Evolutionary conservation across 2,113 vertebrate genomes (phyloP).

Genomic region (Psammodynastes pulverulentus): DNA sequence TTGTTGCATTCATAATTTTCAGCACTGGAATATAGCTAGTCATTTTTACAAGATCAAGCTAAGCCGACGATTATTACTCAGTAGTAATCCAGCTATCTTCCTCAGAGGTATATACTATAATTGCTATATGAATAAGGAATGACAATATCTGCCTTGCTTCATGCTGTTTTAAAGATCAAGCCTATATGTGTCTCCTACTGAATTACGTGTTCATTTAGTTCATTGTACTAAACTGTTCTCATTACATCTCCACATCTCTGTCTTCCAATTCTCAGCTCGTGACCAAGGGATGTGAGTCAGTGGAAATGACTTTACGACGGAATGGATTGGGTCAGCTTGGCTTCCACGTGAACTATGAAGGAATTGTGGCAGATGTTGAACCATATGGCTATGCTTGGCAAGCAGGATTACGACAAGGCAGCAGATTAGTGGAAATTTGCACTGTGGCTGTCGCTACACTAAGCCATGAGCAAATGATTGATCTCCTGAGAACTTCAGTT

Average conservation of each 20-base stretch:
- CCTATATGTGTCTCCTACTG: accelerated
- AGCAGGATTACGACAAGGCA: slow-evolving; percentile 91
- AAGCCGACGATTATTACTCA: neutral
- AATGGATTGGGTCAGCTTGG: slow-evolving; percentile 94
- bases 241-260: slow-evolving; percentile 7
- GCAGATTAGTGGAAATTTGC: slow-evolving; percentile 93
- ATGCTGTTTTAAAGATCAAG: neutral
- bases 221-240: neutral
- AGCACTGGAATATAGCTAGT: neutral
- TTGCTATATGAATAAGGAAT: neutral
- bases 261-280: slow-evolving; percentile 74
- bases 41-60: neutral
- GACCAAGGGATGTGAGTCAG: slow-evolving; percentile 89
- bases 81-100: neutral
- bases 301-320: slow-evolving; percentile 92
- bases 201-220: neutral
- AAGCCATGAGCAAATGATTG: slow-evolving; percentile 96
- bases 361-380: slow-evolving; percentile 93
- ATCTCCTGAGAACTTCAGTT: slow-evolving; percentile 90
- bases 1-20: slow-evolving; percentile 21
- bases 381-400: slow-evolving; percentile 95
- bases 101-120: neutral
- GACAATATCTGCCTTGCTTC: neutral
- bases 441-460: slow-evolving; percentile 93
- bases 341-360: slow-evolving; percentile 96